Conservation (phyloP, 1,140 invertebrate species). For the Platorchestia sp. region DNA sequence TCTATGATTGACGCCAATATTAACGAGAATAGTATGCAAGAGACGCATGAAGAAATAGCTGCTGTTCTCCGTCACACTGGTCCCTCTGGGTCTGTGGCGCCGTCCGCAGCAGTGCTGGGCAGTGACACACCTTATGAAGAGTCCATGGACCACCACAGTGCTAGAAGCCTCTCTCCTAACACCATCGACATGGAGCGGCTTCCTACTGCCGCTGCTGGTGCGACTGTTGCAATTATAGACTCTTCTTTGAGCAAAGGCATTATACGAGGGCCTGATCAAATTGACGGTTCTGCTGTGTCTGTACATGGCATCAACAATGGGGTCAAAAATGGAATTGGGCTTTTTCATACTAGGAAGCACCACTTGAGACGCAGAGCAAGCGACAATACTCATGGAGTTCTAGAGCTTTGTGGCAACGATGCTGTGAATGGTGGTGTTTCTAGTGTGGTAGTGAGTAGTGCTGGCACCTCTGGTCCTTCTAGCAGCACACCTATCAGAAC, state of each 20-base stretch:
- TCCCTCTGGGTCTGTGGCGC: neutral
- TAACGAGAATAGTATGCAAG: constrained; percentile 63
- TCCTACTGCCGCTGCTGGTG: neutral
- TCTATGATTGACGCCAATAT: constrained; percentile 58
- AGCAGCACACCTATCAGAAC: neutral
- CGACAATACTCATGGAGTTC: constrained; percentile 1
- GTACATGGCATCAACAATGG: neutral
- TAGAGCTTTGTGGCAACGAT: neutral
- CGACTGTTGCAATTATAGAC: neutral
- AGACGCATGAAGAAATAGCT: constrained; percentile 39
- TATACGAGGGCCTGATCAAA: neutral
- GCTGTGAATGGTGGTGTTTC: neutral
- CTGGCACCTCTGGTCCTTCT: neutral
- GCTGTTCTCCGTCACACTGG: neutral
- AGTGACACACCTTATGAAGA: constrained; percentile 58
- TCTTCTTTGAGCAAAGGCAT: neutral
- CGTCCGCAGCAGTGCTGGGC: constrained; percentile 11
- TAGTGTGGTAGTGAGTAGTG: neutral
- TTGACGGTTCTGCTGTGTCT: neutral
- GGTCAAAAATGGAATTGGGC: neutral
- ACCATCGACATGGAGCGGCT: constrained; percentile 18
- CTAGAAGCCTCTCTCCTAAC: constrained; percentile 27
- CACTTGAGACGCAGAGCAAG: constrained; percentile 48
- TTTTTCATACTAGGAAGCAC: neutral
- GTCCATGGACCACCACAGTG: constrained; percentile 20